Percentiles rank a stretch among this genome's conserved stretches.
Evolutionary conservation across 2,888 invertebrate genomes (phyloP).

Genomic region (Nowickia ferox): DNA sequence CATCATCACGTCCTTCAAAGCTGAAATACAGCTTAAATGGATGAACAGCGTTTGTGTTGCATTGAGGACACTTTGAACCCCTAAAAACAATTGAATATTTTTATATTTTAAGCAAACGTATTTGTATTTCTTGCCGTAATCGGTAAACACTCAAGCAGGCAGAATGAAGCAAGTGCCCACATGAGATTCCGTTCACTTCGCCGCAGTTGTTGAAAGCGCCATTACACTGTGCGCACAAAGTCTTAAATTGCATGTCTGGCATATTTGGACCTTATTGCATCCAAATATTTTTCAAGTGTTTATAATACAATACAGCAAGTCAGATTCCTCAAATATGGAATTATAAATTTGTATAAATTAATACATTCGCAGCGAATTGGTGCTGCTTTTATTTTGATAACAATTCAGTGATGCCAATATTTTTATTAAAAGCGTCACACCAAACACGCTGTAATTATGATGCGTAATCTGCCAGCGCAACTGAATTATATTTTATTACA

Average conservation of each 20-base stretch:
- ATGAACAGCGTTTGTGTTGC: slow-evolving; percentile 68
- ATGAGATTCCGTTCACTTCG: slow-evolving; percentile 60
- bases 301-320: no score
- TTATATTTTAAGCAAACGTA: background rate
- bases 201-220: slow-evolving; percentile 49
- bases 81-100: slow-evolving; percentile 57
- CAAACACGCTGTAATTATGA: no score
- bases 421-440: background rate
- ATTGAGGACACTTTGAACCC: slow-evolving; percentile 76
- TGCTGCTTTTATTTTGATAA: no score
- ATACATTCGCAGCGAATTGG: no score
- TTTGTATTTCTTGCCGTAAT: slow-evolving; percentile 44
- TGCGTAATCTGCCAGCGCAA: no score
- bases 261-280: slow-evolving; percentile 4
- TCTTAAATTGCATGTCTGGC: slow-evolving; percentile 15
- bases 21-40: slow-evolving; percentile 75
- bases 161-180: slow-evolving; percentile 70
- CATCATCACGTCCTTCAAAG: slow-evolving; percentile 73
- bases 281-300: no score
- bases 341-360: no score
- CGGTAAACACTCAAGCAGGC: slow-evolving; percentile 63
- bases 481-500: no score
- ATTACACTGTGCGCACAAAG: slow-evolving; percentile 60
- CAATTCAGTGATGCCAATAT: no score
- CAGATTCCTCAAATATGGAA: background rate